Base-by-base conservation (phyloP, 2,888 invertebrate genomes). In the Campoplex nolae region DNA sequence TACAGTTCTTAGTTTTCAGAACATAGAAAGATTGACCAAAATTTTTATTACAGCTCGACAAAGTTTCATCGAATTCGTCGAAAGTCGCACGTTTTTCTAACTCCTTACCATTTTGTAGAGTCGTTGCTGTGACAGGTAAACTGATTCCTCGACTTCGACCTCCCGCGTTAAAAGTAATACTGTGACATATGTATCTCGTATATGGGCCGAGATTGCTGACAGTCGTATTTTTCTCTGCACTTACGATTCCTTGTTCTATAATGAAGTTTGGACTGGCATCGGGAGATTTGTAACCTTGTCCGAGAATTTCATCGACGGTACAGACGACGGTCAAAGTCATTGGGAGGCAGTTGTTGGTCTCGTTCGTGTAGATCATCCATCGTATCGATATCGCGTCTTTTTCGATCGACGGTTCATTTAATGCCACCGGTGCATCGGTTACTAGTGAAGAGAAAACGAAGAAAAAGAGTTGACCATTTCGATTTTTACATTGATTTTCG, bases 181-280 rank as follows among this genome's bases (percentile, higher is more conserved):
- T 91, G 28, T 82, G 85, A 81, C 94, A 94, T 13, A 70, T 71
- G 48, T 94, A 94, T 32, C 42, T 82, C 23, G 93, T 92, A 73
- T 89, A 93, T 13, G 94, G 92, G 85, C 90, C 92, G 8, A 94
- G 83, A 58, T 87, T 35, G 1, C 70, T 18, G 2, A 94, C 86
- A 3, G 88, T 90, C 16, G 88, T 51, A 3, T 82, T 58, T 1
- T 86, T 51, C 45, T 88, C 86, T 16, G 88, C 32, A 54, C 85
- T 82, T 6, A 65, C 74, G 28, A 79, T 62, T 42, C 83, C 45
- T 28, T 71, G 76, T 1, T 67, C 56, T 73, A 88, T 88, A 38
- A 32, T 16, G 45, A 68, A 62, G 18, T 42, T 28, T 13, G 35
- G 42, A 13, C 11, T 65, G 45, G 90, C 88, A 78, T 89, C 85